Evolutionary conservation across 2,888 invertebrate species (phyloP).

Genomic region (Nephrotoma appendiculata): DNA sequence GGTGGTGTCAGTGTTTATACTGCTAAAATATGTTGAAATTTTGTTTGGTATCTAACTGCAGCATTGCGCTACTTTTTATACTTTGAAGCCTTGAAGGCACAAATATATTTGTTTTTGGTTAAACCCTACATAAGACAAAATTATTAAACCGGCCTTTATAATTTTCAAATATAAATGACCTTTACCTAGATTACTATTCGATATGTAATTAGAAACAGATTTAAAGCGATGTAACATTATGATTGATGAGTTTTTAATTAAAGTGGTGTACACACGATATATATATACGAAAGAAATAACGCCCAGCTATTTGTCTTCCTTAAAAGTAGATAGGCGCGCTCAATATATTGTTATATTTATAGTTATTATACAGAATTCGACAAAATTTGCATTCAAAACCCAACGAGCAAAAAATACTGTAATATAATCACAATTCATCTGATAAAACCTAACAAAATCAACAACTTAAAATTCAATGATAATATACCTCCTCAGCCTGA

Average conservation of each 20-base stretch:
- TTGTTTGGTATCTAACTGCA: not conserved
- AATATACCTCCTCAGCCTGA: not conserved
- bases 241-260: not conserved
- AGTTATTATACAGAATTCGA: not conserved
- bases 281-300: not conserved
- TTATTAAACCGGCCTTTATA: no score
- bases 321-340: not conserved
- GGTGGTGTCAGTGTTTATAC: not conserved
- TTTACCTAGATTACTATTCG: not conserved
- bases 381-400: not conserved
- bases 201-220: not conserved
- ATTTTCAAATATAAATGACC: not conserved
- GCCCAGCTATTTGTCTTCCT: not conserved
- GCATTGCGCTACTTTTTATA: not conserved
- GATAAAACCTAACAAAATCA: not conserved
- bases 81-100: no score
- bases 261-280: not conserved
- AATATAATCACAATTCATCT: not conserved
- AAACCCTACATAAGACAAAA: no score
- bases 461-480: not conserved
- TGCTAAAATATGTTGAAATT: not conserved
- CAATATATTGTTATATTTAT: not conserved
- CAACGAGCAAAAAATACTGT: not conserved
- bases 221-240: not conserved
- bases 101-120: no score